Evolutionary conservation across 2,888 invertebrate species (phyloP).

Genomic region (Ephialtes manifestator): DNA sequence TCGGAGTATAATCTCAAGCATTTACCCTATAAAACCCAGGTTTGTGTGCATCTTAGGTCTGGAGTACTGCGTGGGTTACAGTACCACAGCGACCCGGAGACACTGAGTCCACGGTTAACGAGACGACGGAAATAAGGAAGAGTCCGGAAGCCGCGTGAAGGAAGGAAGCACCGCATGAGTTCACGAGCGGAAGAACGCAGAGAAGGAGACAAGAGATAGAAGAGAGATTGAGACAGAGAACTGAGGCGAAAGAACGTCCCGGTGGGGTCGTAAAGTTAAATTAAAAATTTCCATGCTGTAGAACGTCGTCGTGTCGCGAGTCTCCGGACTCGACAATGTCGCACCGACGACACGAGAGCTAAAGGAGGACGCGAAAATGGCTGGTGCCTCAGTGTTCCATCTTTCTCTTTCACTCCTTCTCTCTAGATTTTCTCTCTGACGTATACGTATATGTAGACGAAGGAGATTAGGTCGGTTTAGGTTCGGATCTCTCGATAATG

Average conservation of each 20-base stretch:
- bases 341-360: slow-evolving; percentile 22
- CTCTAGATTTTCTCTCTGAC: not conserved
- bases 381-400: slow-evolving; percentile 48
- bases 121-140: slow-evolving; percentile 67
- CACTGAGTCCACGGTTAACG: slow-evolving; percentile 56
- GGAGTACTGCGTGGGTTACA: not conserved
- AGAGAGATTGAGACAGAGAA: slow-evolving; percentile 21
- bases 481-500: slow-evolving; percentile 72
- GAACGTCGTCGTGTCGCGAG: slow-evolving; percentile 53
- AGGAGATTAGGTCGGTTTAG: slow-evolving; percentile 72
- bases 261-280: slow-evolving; percentile 78
- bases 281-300: slow-evolving; percentile 77
- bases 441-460: slow-evolving; percentile 29
- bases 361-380: slow-evolving; percentile 62
- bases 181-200: slow-evolving; percentile 29
- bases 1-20: slow-evolving; percentile 25
- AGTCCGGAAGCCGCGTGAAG: slow-evolving; percentile 37
- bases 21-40: slow-evolving; percentile 47
- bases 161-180: slow-evolving; percentile 16
- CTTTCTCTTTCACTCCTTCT: not conserved
- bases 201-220: slow-evolving; percentile 26
- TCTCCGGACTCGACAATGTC: slow-evolving; percentile 21
- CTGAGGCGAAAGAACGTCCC: slow-evolving; percentile 66
- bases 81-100: not conserved
- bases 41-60: slow-evolving; percentile 22